Base-by-base conservation (phyloP, 2,113 vertebrate genomes). In the Poecile atricapillus region DNA sequence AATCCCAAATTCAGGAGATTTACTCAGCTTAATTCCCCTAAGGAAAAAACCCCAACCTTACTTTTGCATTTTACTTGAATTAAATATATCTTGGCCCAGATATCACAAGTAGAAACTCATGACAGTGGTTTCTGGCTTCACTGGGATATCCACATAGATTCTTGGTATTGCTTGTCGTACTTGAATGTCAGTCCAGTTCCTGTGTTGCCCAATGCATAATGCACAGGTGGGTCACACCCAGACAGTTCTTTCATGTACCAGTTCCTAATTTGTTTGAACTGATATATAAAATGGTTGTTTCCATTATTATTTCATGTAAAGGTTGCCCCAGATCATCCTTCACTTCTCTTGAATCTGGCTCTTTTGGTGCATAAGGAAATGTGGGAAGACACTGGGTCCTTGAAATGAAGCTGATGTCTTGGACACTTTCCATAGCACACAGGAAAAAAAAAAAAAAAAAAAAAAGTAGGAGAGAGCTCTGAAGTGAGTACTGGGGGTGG, bases 381-480 rank as follows among this genome's bases (percentile, higher is more conserved):
- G 28, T 56, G 13, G 55, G n/a, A 80, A 89, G 83, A 44, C 22
- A 53, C n/a, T 80, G 41, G 25, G 37, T 92, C n/a, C 50, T 90
- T 15, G 6, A 91, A 93, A 71, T 53, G n/a, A 90, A 90, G 30
- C 64, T 62, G 18, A 24, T 65, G 17, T 53, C 67, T 85, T 85
- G 82, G 71, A 93, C 25, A 25, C 25, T 83, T 92, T 65, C 82
- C 79, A 80, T 15, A 65, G 59, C 25, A 50, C 2, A 1, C 9
- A 76, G 22, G 15, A 5, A 6, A 17, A 22, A 85, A 41, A 30
- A 11, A 85, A 41, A 30, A 11, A 25, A n/a, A 23, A 24, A 20
- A 52, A 41, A 55, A 73, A 76, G 30, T 35, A 75, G 58, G 25
- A 88, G 62, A 93, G 53, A 93, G 55, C 75, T 92, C 55, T 77